Base-by-base conservation (phyloP, 2,888 invertebrate species). In the Bellardia bayeri region DNA sequence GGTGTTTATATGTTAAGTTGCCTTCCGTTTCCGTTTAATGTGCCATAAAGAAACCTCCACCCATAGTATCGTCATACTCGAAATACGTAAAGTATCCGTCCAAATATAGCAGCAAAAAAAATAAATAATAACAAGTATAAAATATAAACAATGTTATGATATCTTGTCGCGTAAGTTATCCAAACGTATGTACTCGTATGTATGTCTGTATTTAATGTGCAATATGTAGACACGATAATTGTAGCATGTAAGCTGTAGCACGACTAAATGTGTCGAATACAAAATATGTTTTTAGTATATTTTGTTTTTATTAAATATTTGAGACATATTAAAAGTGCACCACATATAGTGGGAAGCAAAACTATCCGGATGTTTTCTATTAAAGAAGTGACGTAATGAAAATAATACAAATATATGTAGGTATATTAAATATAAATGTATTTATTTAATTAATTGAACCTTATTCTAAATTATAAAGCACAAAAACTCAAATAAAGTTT, bases 1-100 rank as follows among this genome's bases (percentile, higher is more conserved):
- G 90, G 90, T 91, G 91, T 90, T 91, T 90, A 90, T 90, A 90
- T 89, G 89, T 88, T 88, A 80, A 58, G 75, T 76, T 76, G 63
- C 63, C 63, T 76, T 54, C 45, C 54, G 61, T 76, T 78, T 45
- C 56, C 66, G 66, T 74, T 82, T 37, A 58, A 61, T 71, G 61
- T 71, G 42, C 37, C 69, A 51, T 69, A 61, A 61, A 16, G 37
- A 56, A 68, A 45, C 68, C 56, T 30, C 49, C 64, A 51, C 37
- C 64, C 23, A 33, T n/a, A n/a, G 45, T 45, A 23, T 13, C 9
- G 13, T 13, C 3, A 45, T 61, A 68, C 9, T 16, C 23, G 13
- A 42, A 16, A 42, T 64, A 6, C 13, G 14, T 40, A 5, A 23
- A 45, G 42, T 40, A 66, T 45, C 4, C 45, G 13, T 5, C 14